A percentile compares a stretch with the other conserved stretches of the same genome.
Evolutionary conservation across 1,140 invertebrate genomes (phyloP).

Genomic region (Zelostemma sp.): DNA sequence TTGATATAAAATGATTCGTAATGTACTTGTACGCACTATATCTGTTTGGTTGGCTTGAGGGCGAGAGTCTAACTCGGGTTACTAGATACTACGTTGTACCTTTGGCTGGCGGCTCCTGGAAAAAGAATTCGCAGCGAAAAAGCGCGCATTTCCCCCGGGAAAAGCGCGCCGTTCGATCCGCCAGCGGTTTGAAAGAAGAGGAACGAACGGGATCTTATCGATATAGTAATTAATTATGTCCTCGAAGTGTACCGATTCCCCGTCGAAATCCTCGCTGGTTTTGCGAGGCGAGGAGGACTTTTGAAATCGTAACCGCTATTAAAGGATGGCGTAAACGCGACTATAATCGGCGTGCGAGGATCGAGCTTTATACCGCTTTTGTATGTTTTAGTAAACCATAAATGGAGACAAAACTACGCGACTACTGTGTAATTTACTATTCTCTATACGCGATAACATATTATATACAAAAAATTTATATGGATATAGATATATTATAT

Average conservation of each 20-base stretch:
- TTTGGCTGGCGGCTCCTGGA: slow-evolving; percentile 67
- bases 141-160: too few relatives aligned
- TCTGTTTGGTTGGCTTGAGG: slow-evolving; percentile 71
- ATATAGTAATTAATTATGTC: slow-evolving; percentile 44
- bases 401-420: slow-evolving; percentile 64
- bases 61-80: slow-evolving; percentile 72
- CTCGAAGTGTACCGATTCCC: slow-evolving; percentile 32
- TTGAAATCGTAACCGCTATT: slow-evolving; percentile 49
- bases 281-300: background rate
- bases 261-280: slow-evolving; percentile 34
- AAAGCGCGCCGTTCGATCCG: slow-evolving; percentile 29
- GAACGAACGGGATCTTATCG: slow-evolving; percentile 33
- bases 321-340: slow-evolving; percentile 32
- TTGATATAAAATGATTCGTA: slow-evolving; percentile 71
- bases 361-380: slow-evolving; percentile 70
- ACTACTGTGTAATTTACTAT: slow-evolving; percentile 66
- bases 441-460: slow-evolving; percentile 57
- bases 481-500: slow-evolving; percentile 57
- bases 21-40: slow-evolving; percentile 70
- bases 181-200: slow-evolving; percentile 60
- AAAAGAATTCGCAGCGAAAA: too few relatives aligned
- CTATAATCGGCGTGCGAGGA: slow-evolving; percentile 64
- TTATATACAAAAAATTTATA: slow-evolving; percentile 56
- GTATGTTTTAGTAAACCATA: slow-evolving; percentile 68
- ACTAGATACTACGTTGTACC: slow-evolving; percentile 72